These are phyloP conservation scores for Raphicerus campestris DNA, from an alignment of 2,113 vertebrate species.

Conservation along the genomic window DNA sequence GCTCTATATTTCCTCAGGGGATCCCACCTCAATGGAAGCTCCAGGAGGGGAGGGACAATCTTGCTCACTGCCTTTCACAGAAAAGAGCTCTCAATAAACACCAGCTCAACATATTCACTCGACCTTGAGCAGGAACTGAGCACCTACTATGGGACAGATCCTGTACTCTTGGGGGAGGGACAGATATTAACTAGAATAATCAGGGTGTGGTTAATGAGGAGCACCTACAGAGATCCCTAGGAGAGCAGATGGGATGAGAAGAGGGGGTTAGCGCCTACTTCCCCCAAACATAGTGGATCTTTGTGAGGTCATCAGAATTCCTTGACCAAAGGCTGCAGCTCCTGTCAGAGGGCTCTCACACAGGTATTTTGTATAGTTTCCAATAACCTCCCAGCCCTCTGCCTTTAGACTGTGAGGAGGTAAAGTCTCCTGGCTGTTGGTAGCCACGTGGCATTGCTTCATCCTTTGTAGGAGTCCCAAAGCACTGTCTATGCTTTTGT, in stretches of 20 bases:
- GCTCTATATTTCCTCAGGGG: neutral
- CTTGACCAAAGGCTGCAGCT: neutral
- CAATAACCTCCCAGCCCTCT: neutral
- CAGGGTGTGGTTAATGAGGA: neutral
- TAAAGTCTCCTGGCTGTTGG: neutral
- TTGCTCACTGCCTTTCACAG: neutral
- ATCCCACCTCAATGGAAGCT: neutral
- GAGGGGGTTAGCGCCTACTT: neutral
- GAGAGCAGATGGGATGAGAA: neutral
- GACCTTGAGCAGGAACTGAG: neutral
- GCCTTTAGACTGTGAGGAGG: neutral
- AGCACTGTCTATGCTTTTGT: neutral
- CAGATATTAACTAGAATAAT: neutral
- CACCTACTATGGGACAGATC: neutral
- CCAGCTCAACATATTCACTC: neutral
- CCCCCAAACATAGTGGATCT: neutral
- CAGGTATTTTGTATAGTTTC: neutral
- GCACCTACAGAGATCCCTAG: neutral
- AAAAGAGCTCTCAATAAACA: neutral
- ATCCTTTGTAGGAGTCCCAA: neutral
- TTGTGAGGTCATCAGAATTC: neutral
- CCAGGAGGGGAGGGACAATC: neutral
- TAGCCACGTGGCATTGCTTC: neutral
- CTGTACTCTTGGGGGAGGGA: neutral
- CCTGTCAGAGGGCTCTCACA: neutral